These are phyloP conservation scores for Osmoderma eremita DNA, from an alignment of 2,888 invertebrate species.

Conservation along the genomic window DNA sequence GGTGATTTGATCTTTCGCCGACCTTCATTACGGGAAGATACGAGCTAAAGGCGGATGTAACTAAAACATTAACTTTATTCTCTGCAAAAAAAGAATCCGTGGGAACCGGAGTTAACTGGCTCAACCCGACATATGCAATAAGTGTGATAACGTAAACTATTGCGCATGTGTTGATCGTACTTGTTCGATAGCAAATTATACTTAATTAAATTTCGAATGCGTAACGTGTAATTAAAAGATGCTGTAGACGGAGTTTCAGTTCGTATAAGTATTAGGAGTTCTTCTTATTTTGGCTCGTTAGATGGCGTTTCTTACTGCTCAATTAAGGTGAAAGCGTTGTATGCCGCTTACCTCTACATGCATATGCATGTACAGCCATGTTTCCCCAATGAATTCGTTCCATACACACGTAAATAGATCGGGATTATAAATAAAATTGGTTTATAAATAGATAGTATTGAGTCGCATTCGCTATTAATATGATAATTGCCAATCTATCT, in stretches of 20 bases:
- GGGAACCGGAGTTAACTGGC: background rate
- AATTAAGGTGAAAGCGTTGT: constrained; percentile 8
- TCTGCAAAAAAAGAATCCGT: constrained; percentile 12
- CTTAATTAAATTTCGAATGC: constrained; percentile 13
- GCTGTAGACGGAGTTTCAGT: background rate
- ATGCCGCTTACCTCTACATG: background rate
- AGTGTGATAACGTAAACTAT: background rate
- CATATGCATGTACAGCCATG: too few species aligned
- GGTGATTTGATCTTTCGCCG: too few species aligned
- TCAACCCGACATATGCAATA: constrained; percentile 7
- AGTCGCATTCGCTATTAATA: constrained; percentile 1
- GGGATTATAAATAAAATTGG: constrained; percentile 9
- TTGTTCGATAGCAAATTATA: constrained; percentile 10
- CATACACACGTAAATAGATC: background rate
- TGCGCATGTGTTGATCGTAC: constrained; percentile 18
- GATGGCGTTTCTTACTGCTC: constrained; percentile 7
- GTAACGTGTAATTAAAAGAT: constrained; percentile 25
- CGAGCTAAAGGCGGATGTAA: constrained; percentile 5
- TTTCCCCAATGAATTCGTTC: background rate
- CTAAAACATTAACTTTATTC: background rate
- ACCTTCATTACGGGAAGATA: too few species aligned
- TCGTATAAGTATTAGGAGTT: background rate
- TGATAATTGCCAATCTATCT: constrained; percentile 17
- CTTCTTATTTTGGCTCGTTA: constrained; percentile 11
- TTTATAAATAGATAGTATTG: constrained; percentile 18